Evolutionary conservation across 2,113 vertebrate genomes (phyloP).

Genomic region (Symphodus melops): DNA sequence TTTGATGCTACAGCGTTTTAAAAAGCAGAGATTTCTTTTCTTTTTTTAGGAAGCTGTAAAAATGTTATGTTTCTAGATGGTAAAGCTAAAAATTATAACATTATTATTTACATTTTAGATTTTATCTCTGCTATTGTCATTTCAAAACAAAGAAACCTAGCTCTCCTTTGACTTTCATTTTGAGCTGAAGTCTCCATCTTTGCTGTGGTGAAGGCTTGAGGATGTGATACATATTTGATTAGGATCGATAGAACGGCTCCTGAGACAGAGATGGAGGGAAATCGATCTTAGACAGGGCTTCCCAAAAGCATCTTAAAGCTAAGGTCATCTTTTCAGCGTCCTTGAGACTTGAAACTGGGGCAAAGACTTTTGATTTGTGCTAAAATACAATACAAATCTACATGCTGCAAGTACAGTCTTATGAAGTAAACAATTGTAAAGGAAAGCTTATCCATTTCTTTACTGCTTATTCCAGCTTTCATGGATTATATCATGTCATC

Average conservation of each 20-base stretch:
- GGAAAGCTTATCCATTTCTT: conserved; percentile 27
- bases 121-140: conserved; percentile 34
- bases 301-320: conserved; percentile 77
- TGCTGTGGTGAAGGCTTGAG: conserved; percentile 71
- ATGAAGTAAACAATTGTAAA: conserved; percentile 1
- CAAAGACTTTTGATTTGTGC: conserved; percentile 37
- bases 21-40: conserved; percentile 19
- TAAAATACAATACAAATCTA: conserved; percentile 27
- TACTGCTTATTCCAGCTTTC: conserved; percentile 38
- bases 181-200: conserved; percentile 74
- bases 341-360: conserved; percentile 31
- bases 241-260: conserved; percentile 77
- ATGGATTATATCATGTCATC: conserved; percentile 53
- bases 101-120: conserved; percentile 33
- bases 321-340: conserved; percentile 58
- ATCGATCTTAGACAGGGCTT: conserved; percentile 71
- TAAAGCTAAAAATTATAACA: conserved; percentile 4
- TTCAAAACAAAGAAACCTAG: conserved; percentile 44
- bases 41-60: conserved; percentile 27
- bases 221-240: conserved; percentile 83
- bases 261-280: conserved; percentile 75
- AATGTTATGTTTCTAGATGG: conserved; percentile 1
- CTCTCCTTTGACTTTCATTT: conserved; percentile 67
- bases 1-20: conserved; percentile 49
- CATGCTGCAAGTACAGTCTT: conserved; percentile 9